These are phyloP conservation scores for Dunckerocampus dactyliophorus DNA, from an alignment of 2,113 vertebrate species.

Conservation along the genomic window DNA sequence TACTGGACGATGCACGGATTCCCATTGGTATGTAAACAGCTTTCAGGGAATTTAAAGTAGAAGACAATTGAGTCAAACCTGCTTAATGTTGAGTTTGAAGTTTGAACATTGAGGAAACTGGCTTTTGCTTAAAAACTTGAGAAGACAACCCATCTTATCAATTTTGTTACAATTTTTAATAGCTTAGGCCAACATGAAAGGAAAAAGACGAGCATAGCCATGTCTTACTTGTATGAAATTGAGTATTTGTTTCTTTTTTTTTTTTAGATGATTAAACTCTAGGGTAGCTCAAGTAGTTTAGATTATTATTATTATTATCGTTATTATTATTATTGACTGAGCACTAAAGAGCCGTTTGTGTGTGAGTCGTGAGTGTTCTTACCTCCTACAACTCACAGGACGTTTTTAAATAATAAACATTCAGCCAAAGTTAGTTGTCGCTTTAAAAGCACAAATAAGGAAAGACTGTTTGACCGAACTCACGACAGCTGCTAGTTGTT, in stretches of 20 bases:
- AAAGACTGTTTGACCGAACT: neutral
- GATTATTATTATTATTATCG: conserved; percentile 13
- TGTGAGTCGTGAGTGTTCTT: neutral
- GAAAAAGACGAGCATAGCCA: conserved; percentile 23
- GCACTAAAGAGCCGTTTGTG: conserved; percentile 21
- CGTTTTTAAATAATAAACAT: neutral
- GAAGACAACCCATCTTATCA: too few relatives aligned
- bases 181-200: neutral
- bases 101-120: too few relatives aligned
- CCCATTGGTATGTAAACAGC: too few relatives aligned
- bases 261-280: conserved; percentile 38
- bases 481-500: neutral
- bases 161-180: too few relatives aligned
- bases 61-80: too few relatives aligned
- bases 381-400: neutral
- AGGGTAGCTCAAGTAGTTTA: conserved; percentile 35
- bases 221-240: conserved; percentile 43
- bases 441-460: conserved; percentile 27
- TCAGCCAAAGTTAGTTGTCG: conserved; percentile 47
- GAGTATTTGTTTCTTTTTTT: conserved; percentile 30
- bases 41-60: too few relatives aligned
- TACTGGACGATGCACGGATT: too few relatives aligned
- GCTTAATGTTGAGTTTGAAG: too few relatives aligned
- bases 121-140: too few relatives aligned
- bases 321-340: conserved; percentile 35